Conservation (phyloP, 2,888 invertebrate species). For the Dolichopus griseipennis region DNA sequence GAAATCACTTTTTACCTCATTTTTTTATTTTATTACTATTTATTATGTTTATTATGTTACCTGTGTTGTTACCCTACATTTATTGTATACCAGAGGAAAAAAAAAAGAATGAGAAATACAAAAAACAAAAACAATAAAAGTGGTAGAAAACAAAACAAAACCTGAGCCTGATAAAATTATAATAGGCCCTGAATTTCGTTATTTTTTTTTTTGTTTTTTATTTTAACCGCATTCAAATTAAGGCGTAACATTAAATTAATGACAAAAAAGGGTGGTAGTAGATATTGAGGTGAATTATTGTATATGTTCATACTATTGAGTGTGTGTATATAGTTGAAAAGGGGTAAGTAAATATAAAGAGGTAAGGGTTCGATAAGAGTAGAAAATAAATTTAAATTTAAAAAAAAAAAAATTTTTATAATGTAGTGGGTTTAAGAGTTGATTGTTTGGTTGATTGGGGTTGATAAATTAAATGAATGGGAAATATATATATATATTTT, state of each 20-base stretch:
- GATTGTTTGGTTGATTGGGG: too few relatives aligned
- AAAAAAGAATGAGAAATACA: neutral
- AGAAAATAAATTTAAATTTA: too few relatives aligned
- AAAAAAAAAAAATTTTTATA: too few relatives aligned
- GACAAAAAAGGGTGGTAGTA: neutral
- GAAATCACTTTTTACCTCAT: slow-evolving; percentile 10
- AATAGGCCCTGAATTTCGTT: neutral
- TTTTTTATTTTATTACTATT: neutral
- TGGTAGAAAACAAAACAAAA: neutral
- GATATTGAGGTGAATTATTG: too few relatives aligned
- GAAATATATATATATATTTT: too few relatives aligned
- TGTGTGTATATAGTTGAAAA: neutral
- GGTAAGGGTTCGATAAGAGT: too few relatives aligned
- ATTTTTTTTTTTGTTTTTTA: too few relatives aligned
- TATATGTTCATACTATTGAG: neutral
- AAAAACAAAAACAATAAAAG: neutral
- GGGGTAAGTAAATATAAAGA: too few relatives aligned
- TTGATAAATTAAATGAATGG: too few relatives aligned
- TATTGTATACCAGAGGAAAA: neutral
- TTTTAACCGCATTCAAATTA: neutral
- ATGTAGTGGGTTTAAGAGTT: too few relatives aligned
- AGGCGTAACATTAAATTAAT: slow-evolving; percentile 6
- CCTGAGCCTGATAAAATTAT: slow-evolving; percentile 1
- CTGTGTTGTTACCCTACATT: slow-evolving; percentile 21
- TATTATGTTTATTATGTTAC: slow-evolving; percentile 16